Percentiles rank a stretch among this genome's conserved stretches.
phyloP scores from a whole-genome alignment of 1,140 invertebrate species.

The Samia ricini region DNA sequence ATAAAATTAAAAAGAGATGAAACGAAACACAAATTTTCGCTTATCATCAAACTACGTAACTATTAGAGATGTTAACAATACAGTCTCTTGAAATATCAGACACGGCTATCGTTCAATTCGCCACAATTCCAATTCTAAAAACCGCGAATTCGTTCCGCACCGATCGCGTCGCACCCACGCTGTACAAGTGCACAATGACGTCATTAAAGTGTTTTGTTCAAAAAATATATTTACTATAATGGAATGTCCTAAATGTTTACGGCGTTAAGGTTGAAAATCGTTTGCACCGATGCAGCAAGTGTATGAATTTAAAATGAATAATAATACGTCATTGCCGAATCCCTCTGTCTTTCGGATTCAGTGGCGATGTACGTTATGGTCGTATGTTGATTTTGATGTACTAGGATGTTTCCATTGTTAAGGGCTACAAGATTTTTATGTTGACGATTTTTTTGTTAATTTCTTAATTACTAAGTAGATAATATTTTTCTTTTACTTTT shows the following conservation, averaged over 20 bases:
- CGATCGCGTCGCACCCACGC: slow-evolving; percentile 38
- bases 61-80: slow-evolving; percentile 5
- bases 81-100: not conserved
- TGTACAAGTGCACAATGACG: slow-evolving; percentile 65
- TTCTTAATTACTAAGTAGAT: too few species aligned
- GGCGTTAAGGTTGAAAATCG: slow-evolving; percentile 29
- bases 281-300: slow-evolving; percentile 10
- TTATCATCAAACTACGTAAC: not conserved
- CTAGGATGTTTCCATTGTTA: slow-evolving; percentile 41
- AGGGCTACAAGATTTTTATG: slow-evolving; percentile 5
- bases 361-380: slow-evolving; percentile 54
- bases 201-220: slow-evolving; percentile 33
- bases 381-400: slow-evolving; percentile 63
- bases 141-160: slow-evolving; percentile 62
- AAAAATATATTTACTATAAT: slow-evolving; percentile 15
- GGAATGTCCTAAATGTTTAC: not conserved
- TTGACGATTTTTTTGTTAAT: not conserved
- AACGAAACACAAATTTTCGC: not conserved
- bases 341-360: slow-evolving; percentile 68
- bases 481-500: too few species aligned
- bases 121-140: slow-evolving; percentile 63
- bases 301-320: slow-evolving; percentile 67
- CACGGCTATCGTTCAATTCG: slow-evolving; percentile 27
- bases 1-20: not conserved
- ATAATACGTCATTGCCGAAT: slow-evolving; percentile 62